Percentiles rank a stretch among this genome's conserved stretches.
phyloP scores from a whole-genome alignment of 2,888 invertebrate genomes.

The Noctuana brunneofusca region DNA sequence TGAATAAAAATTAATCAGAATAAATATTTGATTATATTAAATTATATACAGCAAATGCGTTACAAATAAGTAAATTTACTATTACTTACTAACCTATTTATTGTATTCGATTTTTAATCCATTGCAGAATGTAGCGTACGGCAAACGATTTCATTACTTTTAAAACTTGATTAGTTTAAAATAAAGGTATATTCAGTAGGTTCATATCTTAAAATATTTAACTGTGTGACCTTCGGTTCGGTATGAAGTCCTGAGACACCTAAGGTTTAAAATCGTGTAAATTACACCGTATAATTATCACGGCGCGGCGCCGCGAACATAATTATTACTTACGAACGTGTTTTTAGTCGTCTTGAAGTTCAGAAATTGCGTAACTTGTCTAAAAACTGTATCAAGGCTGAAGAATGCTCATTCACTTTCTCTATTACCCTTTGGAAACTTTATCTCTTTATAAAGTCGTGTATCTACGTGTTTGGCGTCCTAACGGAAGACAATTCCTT shows the following conservation, averaged over 20 bases:
- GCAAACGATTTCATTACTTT: no score
- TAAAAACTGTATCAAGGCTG: constrained; percentile 44
- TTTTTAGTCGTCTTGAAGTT: constrained; percentile 39
- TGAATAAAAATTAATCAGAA: no score
- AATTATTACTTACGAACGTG: constrained; percentile 39
- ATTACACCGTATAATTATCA: constrained; percentile 53
- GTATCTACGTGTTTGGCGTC: constrained; percentile 2
- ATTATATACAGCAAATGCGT: no score
- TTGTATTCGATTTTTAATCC: no score
- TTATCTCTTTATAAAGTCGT: constrained; percentile 14
- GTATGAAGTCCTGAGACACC: background rate
- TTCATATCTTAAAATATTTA: background rate
- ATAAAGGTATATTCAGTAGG: no score
- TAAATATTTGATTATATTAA: no score
- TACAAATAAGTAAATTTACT: no score
- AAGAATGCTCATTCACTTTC: constrained; percentile 40
- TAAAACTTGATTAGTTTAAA: no score
- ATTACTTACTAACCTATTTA: no score
- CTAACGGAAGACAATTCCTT: constrained; percentile 5
- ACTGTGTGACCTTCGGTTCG: background rate
- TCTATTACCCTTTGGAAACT: constrained; percentile 43
- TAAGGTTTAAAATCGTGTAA: constrained; percentile 40
- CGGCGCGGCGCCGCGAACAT: constrained; percentile 43
- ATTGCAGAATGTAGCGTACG: no score
- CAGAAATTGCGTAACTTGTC: constrained; percentile 36